A percentile compares a stretch with the other conserved stretches of the same genome.
These are phyloP conservation scores for Isoperla grammatica DNA, from an alignment of 2,888 invertebrate species.

Conservation along the genomic window DNA sequence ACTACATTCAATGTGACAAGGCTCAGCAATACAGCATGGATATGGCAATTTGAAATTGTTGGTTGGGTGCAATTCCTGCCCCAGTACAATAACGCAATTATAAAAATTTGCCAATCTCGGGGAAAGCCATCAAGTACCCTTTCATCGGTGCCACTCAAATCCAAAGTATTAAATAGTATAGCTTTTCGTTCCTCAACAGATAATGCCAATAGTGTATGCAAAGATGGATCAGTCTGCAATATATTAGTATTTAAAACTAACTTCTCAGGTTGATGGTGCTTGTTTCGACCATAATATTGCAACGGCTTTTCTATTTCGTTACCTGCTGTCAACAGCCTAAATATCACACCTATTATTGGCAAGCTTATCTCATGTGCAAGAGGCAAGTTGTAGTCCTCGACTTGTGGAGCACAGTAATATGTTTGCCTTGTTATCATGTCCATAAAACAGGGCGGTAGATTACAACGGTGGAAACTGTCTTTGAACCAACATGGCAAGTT, in stretches of 20 bases:
- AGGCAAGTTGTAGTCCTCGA: slow-evolving; percentile 59
- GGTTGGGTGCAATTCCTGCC: slow-evolving; percentile 44
- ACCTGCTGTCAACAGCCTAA: slow-evolving; percentile 42
- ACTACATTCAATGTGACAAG: slow-evolving; percentile 53
- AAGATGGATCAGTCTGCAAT: slow-evolving; percentile 36
- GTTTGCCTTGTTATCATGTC: slow-evolving; percentile 60
- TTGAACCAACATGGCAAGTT: slow-evolving; percentile 59
- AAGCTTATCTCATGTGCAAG: slow-evolving; percentile 56
- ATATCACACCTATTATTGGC: slow-evolving; percentile 57
- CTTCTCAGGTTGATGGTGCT: slow-evolving; percentile 32
- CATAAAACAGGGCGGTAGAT: slow-evolving; percentile 60
- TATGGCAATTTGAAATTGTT: slow-evolving; percentile 43
- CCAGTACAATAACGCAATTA: slow-evolving; percentile 57
- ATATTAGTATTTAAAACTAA: slow-evolving; percentile 27
- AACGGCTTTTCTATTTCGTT: slow-evolving; percentile 32
- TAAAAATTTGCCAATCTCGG: slow-evolving; percentile 53
- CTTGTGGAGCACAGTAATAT: slow-evolving; percentile 62
- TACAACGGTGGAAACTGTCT: slow-evolving; percentile 53
- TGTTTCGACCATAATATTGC: slow-evolving; percentile 39
- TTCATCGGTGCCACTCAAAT: slow-evolving; percentile 43
- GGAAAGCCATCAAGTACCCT: slow-evolving; percentile 47
- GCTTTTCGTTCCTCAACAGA: slow-evolving; percentile 39
- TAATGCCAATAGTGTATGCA: slow-evolving; percentile 39
- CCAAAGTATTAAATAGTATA: slow-evolving; percentile 49
- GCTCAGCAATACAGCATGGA: slow-evolving; percentile 55